Conservation (phyloP, 2,113 vertebrate species). For the Pundamilia nyererei region DNA sequence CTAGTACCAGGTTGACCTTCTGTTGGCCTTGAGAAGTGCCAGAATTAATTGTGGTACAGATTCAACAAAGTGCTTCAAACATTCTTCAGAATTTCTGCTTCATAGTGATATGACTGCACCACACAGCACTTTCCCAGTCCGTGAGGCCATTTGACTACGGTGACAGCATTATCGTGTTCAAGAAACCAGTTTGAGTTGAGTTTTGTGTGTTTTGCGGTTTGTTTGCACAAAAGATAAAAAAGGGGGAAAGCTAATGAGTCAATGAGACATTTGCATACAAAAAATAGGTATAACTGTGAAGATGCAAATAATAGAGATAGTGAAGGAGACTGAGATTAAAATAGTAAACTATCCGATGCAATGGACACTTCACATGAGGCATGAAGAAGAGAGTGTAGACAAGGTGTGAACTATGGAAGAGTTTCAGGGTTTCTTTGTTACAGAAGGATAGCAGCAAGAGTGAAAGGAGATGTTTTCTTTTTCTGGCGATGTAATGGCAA, state of each 20-base stretch:
- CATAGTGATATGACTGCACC: not conserved
- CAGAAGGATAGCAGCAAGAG: not conserved
- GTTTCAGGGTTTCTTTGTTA: not conserved
- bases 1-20: not conserved
- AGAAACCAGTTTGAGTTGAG: not conserved
- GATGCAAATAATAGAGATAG: not conserved
- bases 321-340: not conserved
- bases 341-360: not conserved
- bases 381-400: not conserved
- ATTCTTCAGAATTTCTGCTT: not conserved
- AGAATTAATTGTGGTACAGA: not conserved
- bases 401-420: not conserved
- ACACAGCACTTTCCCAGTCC: not conserved
- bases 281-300: not conserved
- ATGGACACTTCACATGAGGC: not conserved
- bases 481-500: not conserved
- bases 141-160: fast-evolving
- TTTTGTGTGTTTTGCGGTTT: not conserved
- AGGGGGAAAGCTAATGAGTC: not conserved
- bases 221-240: not conserved
- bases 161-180: not conserved
- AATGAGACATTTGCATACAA: not conserved
- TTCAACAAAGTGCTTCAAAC: not conserved
- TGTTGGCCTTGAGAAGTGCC: not conserved
- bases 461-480: not conserved